Conservation (phyloP, 2,113 vertebrate species). For the Callipepla californica region DNA sequence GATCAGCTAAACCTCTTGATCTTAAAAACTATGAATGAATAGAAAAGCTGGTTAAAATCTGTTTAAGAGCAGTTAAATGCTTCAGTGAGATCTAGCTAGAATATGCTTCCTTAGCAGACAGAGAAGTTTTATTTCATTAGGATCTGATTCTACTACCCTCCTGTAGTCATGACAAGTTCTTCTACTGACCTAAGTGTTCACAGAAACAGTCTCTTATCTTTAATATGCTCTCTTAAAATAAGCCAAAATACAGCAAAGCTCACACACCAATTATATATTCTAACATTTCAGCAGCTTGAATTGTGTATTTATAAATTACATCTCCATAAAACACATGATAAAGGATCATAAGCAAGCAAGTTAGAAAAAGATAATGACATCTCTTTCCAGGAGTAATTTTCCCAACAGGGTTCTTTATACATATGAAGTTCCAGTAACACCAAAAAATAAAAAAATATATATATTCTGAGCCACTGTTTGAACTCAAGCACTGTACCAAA, state of each 20-base stretch:
- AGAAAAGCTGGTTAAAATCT: not conserved
- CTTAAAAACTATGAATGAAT: not conserved
- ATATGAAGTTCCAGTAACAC: not conserved
- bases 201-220: not conserved
- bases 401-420: not conserved
- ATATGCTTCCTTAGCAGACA: not conserved
- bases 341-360: slow-evolving; percentile 8
- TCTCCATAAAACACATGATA: not conserved
- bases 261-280: not conserved
- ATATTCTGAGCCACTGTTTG: not conserved
- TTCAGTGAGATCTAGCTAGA: slow-evolving; percentile 3
- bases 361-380: not conserved
- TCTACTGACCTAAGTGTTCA: not conserved
- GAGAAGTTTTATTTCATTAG: not conserved
- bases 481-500: not conserved
- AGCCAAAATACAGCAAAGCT: not conserved
- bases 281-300: not conserved
- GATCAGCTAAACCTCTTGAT: not conserved
- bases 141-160: not conserved
- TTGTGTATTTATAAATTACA: not conserved
- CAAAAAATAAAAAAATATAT: not conserved
- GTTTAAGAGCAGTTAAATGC: not conserved
- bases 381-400: not conserved
- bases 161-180: not conserved
- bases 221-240: not conserved